Base-by-base conservation (phyloP, 2,797 vertebrate species). In the Carapus acus region DNA sequence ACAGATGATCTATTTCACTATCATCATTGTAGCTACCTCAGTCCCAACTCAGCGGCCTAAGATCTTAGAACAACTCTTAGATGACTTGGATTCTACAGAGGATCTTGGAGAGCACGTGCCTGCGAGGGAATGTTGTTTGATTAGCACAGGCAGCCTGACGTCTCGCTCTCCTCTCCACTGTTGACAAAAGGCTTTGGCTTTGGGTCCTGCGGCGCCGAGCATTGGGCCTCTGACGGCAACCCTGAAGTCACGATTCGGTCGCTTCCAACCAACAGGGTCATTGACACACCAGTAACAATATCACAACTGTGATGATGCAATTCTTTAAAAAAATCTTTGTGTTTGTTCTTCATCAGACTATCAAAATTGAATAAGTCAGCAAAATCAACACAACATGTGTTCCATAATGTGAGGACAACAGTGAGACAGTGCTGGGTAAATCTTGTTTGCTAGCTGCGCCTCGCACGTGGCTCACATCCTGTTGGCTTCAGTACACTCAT, bases 271-370 rank as follows among this genome's bases (percentile, higher is more conserved):
- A 83, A 67, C 76, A 76, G 49, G 43, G 29, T 63, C 34, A 71
- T 79, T 83, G 73, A 74, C 34, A 33, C 45, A 65, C 57, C 72
- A 76, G 73, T 74, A 83, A 83, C 75, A 82, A 81, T 76, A 76
- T 63, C 54, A 62, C 58, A 62, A 63, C 13, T 20, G 55, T n/a
- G n/a, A n/a, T n/a, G n/a, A n/a, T n/a, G n/a, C n/a, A n/a, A n/a
- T n/a, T n/a, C n/a, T n/a, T n/a, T n/a, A n/a, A n/a, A n/a, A n/a
- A n/a, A n/a, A n/a, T n/a, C n/a, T n/a, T n/a, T n/a, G n/a, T n/a
- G n/a, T n/a, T n/a, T n/a, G n/a, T n/a, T n/a, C n/a, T n/a, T 46
- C 14, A 8, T 19, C 21, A 8, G 43, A 43, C 24, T 29, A 23
- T 18, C 20, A 20, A 47, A 31, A 38, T 1, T 24, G 3, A 20